These are phyloP conservation scores for Cydia splendana DNA, from an alignment of 1,140 invertebrate genomes.

Conservation along the genomic window DNA sequence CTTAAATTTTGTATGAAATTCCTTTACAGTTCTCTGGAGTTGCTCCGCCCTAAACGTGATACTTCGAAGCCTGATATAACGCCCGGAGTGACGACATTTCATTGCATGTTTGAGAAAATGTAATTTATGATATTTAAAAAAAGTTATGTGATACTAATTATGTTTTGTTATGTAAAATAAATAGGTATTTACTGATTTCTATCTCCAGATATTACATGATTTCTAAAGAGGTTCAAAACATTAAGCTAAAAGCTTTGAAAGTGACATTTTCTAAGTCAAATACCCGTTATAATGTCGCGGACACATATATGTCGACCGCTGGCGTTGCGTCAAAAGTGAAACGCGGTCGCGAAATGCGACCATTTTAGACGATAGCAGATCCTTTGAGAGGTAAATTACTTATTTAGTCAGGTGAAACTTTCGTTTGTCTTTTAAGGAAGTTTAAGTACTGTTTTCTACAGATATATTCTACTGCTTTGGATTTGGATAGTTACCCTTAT, in stretches of 20 bases:
- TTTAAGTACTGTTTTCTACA: background rate
- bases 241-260: background rate
- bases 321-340: background rate
- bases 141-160: too few species aligned
- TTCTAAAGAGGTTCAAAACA: too few species aligned
- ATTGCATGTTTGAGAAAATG: too few species aligned
- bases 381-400: background rate
- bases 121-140: too few species aligned
- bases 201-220: too few species aligned
- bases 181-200: too few species aligned
- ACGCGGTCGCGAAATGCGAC: background rate
- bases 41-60: too few species aligned
- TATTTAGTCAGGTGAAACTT: slow-evolving; percentile 1
- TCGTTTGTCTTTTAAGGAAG: background rate
- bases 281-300: background rate
- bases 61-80: too few species aligned
- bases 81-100: too few species aligned
- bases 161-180: too few species aligned
- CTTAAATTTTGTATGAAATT: too few species aligned
- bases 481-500: background rate
- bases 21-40: too few species aligned
- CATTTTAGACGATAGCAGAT: background rate
- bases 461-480: background rate
- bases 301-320: background rate
- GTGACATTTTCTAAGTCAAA: background rate